Base-by-base conservation (phyloP, 2,888 invertebrate species). In the Chrysolina haemoptera region DNA sequence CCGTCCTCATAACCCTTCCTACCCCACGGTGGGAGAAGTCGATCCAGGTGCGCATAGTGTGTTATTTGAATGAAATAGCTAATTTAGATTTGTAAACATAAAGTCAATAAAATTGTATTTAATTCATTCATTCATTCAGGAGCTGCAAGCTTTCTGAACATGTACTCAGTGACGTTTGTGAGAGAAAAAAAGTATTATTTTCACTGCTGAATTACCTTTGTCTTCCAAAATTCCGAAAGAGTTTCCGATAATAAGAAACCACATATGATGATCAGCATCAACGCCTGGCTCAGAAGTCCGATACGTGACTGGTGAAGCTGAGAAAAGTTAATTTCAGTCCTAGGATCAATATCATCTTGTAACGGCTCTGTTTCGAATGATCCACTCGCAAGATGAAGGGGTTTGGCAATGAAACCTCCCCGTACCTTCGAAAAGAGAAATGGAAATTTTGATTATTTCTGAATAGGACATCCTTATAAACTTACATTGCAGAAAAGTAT, bases 181-280 rank as follows among this genome's bases (percentile, higher is more conserved):
- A n/a, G n/a, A n/a, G n/a, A n/a, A n/a, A n/a, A n/a, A n/a, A n/a
- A n/a, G n/a, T n/a, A n/a, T n/a, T n/a, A n/a, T n/a, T n/a, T n/a
- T n/a, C n/a, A n/a, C n/a, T n/a, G n/a, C n/a, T n/a, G 20, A 22
- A 43, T 68, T 68, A 76, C 76, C 95, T 96, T 97, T 79, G 94
- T 93, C 89, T 97, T 97, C 97, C 97, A 97, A 88, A 96, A 94
- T 89, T 96, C 96, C 80, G 96, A 95, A 76, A 96, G 90, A 0
- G 96, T 96, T 88, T 98, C 97, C 8, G 96, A 96, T 81, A 96
- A 94, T 40, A 98, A 91, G 88, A 97, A 97, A 62, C 95, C 94
- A 8, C 96, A 95, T 80, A 97, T 94, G 80, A 95, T 93, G 82
- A 97, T 94, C 73, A 97, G 91, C 94, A 98, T 96, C 80, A 95